A percentile compares a stretch with the other conserved stretches of the same genome.
Conservation (phyloP, 2,797 vertebrate genomes). For the Acanthurus lineatus region DNA sequence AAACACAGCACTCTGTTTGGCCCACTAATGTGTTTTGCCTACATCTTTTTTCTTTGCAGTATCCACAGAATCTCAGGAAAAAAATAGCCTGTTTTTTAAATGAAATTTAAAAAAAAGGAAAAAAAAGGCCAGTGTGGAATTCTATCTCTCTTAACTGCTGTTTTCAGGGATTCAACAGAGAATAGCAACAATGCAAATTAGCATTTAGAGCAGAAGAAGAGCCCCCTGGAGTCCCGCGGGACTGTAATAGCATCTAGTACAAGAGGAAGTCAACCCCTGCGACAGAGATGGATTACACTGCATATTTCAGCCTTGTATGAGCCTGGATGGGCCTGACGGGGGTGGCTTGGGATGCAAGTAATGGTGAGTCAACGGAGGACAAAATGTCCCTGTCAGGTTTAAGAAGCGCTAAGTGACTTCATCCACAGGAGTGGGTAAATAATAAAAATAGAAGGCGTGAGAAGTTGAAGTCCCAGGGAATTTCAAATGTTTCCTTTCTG, state of each 20-base stretch:
- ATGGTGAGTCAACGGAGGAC: conserved; percentile 74
- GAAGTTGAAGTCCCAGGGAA: conserved; percentile 21
- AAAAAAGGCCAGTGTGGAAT: conserved; percentile 51
- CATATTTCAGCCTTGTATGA: conserved; percentile 76
- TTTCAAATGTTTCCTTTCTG: conserved; percentile 28
- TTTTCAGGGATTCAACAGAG: conserved; percentile 60
- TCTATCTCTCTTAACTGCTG: conserved; percentile 52
- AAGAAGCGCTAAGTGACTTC: conserved; percentile 73
- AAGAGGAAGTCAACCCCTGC: conserved; percentile 69
- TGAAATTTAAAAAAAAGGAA: conserved; percentile 21
- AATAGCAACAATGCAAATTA: conserved; percentile 80
- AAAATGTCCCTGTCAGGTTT: conserved; percentile 69
- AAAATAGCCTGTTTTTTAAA: conserved; percentile 44
- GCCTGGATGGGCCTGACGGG: conserved; percentile 29
- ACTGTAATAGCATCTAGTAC: conserved; percentile 67
- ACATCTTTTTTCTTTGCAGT: conserved; percentile 39
- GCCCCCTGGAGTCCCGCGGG: conserved; percentile 67
- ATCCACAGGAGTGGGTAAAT: conserved; percentile 58
- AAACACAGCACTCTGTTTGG: conserved; percentile 44
- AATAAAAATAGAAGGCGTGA: conserved; percentile 13
- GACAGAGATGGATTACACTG: conserved; percentile 77
- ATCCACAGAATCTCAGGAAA: conserved; percentile 31
- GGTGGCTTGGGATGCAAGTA: conserved; percentile 61
- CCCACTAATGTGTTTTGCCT: conserved; percentile 49
- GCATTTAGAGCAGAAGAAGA: conserved; percentile 70